phyloP scores from a whole-genome alignment of 2,888 invertebrate genomes.

The Drosophila cracens region DNA sequence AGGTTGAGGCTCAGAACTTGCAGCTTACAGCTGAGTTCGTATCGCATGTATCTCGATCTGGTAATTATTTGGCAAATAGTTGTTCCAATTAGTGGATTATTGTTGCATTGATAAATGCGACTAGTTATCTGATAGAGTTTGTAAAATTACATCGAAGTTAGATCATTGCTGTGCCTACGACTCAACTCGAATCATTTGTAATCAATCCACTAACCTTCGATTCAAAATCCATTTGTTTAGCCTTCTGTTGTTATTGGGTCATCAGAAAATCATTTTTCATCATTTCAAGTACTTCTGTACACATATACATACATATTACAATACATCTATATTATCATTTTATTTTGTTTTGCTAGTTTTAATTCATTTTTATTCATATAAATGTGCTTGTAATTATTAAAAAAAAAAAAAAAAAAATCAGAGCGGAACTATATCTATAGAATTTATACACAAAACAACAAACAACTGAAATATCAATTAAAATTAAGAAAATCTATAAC shows the following conservation, averaged over 20 bases:
- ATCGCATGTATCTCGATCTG: conserved; percentile 25
- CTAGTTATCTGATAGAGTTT: not conserved
- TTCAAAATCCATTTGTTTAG: not conserved
- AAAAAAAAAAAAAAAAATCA: conserved; percentile 35
- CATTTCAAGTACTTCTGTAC: conserved; percentile 10
- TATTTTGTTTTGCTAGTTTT: conserved; percentile 35
- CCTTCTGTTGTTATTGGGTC: conserved; percentile 7
- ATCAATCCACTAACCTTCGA: conserved; percentile 10
- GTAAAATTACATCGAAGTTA: not conserved
- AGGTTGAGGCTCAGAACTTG: conserved; percentile 25
- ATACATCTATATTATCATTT: conserved; percentile 14
- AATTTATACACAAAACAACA: conserved; percentile 17
- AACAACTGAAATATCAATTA: conserved; percentile 12
- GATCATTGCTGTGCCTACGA: not conserved
- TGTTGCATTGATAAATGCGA: not conserved
- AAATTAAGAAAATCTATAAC: conserved; percentile 9
- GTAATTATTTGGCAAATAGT: conserved; percentile 50
- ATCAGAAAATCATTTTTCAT: conserved; percentile 18
- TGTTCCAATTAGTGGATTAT: conserved; percentile 30
- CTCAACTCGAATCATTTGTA: conserved; percentile 1
- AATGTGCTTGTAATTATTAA: conserved; percentile 64
- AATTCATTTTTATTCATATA: conserved; percentile 45
- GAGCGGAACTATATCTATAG: conserved; percentile 49
- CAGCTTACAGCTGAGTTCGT: conserved; percentile 10
- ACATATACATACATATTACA: conserved; percentile 1